Evolutionary conservation across 1,140 invertebrate species (phyloP), one percentile per base, ranked within the genome.

Genomic region (Camponotus floridanus): DNA sequence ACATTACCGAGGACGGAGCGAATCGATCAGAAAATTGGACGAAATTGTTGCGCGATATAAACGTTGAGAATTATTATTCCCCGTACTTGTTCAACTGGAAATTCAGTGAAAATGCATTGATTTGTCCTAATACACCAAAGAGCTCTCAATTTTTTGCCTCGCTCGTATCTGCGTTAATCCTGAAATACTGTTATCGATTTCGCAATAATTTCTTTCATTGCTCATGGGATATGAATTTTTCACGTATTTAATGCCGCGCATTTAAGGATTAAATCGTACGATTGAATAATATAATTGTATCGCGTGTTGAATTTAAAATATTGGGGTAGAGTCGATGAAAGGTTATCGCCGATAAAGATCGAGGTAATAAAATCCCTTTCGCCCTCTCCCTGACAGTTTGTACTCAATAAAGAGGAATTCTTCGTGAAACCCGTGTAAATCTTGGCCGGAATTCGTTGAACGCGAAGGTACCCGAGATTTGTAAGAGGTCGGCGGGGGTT

Each of bases 401-500:
- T 36, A 33, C 48, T 65, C 76, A 85, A 83, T 76, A 64, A 57
- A 39, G 21, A 36, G 4, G 31, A 59, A 65, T 67, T 76, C 36
- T 57, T n/a, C 33, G 36, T 39, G 36, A 39, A 80, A 18, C 51
- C 74, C 62, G 45, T 85, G 86, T 90, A 90, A 90, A 90, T 90
- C 88, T 87, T 80, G 39, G 51, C 48, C n/a, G 33, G 36, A 61
- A 76, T 81, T 87, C 65, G 55, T 71, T 73, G 88, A 42, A 55
- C 39, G 15, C 13, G 59, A 78, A 85, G 70, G n/a, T 76, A 64
- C 65, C 71, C 76, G 71, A 90, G 89, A 87, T 90, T 90, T 81
- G 86, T 83, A 78, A 45, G 81, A 90, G 81, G 81, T 76, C 48
- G 86, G 26, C 74, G 36, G 78, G 45, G 48, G 81, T 87, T 87